phyloP scores from a whole-genome alignment of 1,140 invertebrate genomes.

The Tachypleus tridentatus region DNA sequence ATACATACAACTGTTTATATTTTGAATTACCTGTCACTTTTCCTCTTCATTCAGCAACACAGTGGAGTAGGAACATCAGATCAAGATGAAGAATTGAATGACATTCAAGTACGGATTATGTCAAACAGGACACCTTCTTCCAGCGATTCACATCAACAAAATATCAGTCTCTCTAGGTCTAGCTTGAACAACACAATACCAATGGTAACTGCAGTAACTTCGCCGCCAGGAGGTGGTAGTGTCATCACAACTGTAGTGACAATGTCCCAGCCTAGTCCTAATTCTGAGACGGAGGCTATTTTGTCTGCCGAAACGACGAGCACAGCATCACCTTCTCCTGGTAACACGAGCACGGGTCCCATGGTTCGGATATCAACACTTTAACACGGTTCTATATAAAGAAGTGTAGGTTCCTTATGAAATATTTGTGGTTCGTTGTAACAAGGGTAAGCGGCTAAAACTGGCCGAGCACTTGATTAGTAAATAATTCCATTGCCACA shows the following conservation, averaged over 20 bases:
- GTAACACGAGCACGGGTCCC: conserved; percentile 2
- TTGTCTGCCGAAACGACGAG: background rate
- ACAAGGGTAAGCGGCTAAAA: too few species aligned
- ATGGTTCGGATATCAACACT: conserved; percentile 1
- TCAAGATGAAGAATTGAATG: conserved; percentile 7
- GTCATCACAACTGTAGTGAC: background rate
- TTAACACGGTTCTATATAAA: background rate
- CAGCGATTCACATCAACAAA: background rate
- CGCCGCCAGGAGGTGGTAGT: background rate
- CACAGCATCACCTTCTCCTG: conserved; percentile 1
- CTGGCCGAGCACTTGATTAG: too few species aligned
- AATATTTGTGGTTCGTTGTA: too few species aligned
- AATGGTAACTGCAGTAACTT: background rate
- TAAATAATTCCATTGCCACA: too few species aligned
- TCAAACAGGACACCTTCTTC: background rate
- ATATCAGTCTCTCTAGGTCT: background rate
- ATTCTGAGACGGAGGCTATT: background rate
- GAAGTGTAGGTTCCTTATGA: too few species aligned
- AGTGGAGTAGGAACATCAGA: conserved; percentile 21
- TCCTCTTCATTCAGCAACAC: conserved; percentile 27
- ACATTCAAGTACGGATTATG: conserved; percentile 4
- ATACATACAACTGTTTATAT: too few species aligned
- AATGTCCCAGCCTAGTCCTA: background rate
- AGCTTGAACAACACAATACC: conserved; percentile 1
- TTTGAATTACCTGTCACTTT: too few species aligned